Percentiles rank a stretch among this genome's conserved stretches.
These are phyloP conservation scores for Anthophora plumipes DNA, from an alignment of 2,888 invertebrate species.

Conservation along the genomic window DNA sequence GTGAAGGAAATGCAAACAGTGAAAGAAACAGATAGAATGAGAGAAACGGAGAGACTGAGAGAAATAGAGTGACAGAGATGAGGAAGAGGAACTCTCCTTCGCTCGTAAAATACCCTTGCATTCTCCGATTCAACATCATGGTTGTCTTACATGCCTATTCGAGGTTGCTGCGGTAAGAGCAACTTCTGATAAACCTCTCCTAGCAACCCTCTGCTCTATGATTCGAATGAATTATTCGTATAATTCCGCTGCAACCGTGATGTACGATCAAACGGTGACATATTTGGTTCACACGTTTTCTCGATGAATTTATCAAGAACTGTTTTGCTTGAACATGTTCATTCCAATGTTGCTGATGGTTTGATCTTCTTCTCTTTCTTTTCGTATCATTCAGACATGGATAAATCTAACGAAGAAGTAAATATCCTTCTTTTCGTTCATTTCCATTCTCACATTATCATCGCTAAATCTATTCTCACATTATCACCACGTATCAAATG, in stretches of 20 bases:
- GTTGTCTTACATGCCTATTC: conserved; percentile 73
- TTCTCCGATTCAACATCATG: conserved; percentile 66
- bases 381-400: not conserved
- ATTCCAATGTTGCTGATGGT: too few relatives aligned
- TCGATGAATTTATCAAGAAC: not conserved
- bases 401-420: not conserved
- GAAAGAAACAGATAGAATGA: conserved; percentile 1
- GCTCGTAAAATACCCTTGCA: conserved; percentile 75
- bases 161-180: conserved; percentile 74
- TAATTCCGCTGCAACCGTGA: conserved; percentile 53
- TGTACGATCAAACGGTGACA: conserved; percentile 31
- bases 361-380: not conserved
- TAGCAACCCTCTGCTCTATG: conserved; percentile 48
- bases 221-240: conserved; percentile 81
- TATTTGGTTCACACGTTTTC: conserved; percentile 12
- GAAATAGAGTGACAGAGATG: conserved; percentile 3
- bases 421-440: not conserved
- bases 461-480: too few relatives aligned
- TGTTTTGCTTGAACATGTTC: not conserved
- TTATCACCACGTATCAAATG: not conserved
- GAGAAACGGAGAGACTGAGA: conserved; percentile 20
- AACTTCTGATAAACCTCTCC: conserved; percentile 71
- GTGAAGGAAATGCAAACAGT: not conserved
- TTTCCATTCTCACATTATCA: too few relatives aligned
- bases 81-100: conserved; percentile 47